Conservation (phyloP, 2,113 vertebrate species). For the Okapia johnstoni region DNA sequence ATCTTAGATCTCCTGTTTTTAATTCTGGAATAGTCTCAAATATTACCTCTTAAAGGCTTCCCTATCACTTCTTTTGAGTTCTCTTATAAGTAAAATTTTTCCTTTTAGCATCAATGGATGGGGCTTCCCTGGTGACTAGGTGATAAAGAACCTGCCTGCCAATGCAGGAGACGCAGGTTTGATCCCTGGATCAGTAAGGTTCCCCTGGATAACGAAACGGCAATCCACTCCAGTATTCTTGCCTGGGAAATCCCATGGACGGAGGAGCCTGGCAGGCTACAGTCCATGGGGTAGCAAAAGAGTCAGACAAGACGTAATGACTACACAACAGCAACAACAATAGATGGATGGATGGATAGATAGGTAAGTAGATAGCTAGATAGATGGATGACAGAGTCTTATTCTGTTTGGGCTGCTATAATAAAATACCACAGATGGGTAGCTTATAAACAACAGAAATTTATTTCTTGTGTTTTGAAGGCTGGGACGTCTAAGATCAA, state of each 20-base stretch:
- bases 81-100: background rate
- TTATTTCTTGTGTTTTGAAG: background rate
- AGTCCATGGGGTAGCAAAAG: background rate
- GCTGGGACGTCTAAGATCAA: background rate
- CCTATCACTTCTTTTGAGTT: background rate
- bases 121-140: background rate
- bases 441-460: background rate
- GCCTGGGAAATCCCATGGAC: background rate
- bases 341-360: background rate
- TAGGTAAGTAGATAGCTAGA: background rate
- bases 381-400: background rate
- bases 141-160: background rate
- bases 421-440: background rate
- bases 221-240: background rate
- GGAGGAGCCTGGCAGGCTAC: background rate
- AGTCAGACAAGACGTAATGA: background rate
- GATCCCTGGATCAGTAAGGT: background rate
- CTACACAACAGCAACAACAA: background rate
- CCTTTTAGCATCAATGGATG: background rate
- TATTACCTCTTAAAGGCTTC: background rate
- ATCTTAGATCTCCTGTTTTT: background rate
- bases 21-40: background rate
- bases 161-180: background rate
- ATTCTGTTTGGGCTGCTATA: background rate
- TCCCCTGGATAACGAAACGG: background rate